Evolutionary conservation across 1,140 invertebrate genomes (phyloP), one percentile per base, ranked within the genome.

Genomic region (Papilio helenus): DNA sequence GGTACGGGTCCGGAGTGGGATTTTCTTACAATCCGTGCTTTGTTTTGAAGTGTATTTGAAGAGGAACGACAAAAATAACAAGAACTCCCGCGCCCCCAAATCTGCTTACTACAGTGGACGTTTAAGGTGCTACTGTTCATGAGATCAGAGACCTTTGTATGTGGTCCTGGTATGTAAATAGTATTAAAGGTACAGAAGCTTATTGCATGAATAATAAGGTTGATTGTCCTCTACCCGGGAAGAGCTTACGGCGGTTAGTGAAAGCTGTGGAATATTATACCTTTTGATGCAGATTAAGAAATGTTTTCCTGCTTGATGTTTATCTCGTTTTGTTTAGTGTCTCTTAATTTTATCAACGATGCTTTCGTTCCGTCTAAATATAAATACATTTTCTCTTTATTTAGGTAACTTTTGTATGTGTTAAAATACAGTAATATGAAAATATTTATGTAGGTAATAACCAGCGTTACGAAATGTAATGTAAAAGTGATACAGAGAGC

Each of bases 1-100:
- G 92, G 91, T 93, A 90, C 86, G 87, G 85, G 83, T 86, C 88
- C 88, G 86, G 81, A 74, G 85, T 81, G 89, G 90, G 91, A 93
- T 93, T 89, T 92, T 91, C 91, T 93, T 91, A 90, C 88, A 87
- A 90, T 91, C 90, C 88, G 76, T 83, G 88, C 90, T 92, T 93
- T 93, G 92, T 92, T 93, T 90, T 89, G 82, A 87, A 90, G 87
- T 91, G 88, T 88, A 89, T 91, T 90, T 87, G 84, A 84, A 85
- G 84, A 82, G 84, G 80, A 83, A 80, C 82, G 80, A 71, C 89
- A 87, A 89, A 79, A 79, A 81, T 85, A 76, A 68, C 42, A 58
- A 82, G 89, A 89, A 79, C 86, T 79, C 72, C 80, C 74, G 20
- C 79, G 34, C 58, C 65, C 79, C 76, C 68, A 49, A 20, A 46